Evolutionary conservation across 1,140 invertebrate species (phyloP).

Genomic region (Chionoecetes opilio): DNA sequence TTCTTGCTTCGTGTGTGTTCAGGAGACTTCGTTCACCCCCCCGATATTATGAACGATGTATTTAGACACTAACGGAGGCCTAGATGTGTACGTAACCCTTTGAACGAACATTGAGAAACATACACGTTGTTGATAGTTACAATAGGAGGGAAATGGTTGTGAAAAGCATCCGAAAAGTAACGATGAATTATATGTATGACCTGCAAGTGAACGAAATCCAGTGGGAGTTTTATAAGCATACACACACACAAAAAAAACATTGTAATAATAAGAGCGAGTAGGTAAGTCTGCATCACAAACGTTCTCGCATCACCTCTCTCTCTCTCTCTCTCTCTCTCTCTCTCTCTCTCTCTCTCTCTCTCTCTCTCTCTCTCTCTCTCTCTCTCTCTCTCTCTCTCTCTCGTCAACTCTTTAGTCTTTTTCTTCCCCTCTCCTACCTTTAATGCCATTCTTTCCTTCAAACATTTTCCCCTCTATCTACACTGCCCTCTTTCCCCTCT

Average conservation of each 20-base stretch:
- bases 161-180: not conserved
- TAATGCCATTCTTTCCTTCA: not conserved
- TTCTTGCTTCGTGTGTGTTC: constrained; percentile 64
- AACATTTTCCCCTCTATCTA: not conserved
- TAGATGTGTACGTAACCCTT: not conserved
- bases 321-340: constrained; percentile 45
- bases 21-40: constrained; percentile 58
- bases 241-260: not conserved
- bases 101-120: not conserved
- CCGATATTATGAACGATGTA: constrained; percentile 27
- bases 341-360: constrained; percentile 25
- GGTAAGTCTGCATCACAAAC: not conserved
- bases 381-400: constrained; percentile 20
- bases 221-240: constrained; percentile 19
- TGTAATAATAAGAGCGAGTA: constrained; percentile 7
- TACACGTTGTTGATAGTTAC: not conserved
- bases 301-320: constrained; percentile 31
- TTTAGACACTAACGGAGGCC: not conserved
- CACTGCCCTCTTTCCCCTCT: not conserved
- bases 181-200: constrained; percentile 44
- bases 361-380: constrained; percentile 36
- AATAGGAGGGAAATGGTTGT: not conserved
- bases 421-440: not conserved
- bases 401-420: not conserved
- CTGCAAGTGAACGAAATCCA: constrained; percentile 8